Base-by-base conservation (phyloP, 2,888 invertebrate species). In the Heliconius erato region DNA sequence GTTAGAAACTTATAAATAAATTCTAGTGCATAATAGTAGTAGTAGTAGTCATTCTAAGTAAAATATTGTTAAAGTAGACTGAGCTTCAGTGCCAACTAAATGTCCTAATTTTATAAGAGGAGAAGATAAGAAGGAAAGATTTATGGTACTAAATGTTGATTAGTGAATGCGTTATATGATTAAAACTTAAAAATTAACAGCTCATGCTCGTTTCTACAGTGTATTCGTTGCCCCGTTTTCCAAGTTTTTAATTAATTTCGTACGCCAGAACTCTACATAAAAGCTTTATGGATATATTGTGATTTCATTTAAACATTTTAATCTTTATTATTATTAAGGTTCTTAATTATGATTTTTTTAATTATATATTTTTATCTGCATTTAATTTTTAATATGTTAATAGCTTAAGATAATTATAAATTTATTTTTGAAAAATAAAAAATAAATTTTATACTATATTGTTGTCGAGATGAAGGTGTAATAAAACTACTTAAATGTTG, bases 191-290 rank as follows among this genome's bases (percentile, higher is more conserved):
- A 80, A 68, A 80, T 76, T 80, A 68, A 59, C 76, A 59, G 74
- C 69, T 76, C 80, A 76, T 80, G 69, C 68, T 40, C 28, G 59
- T 69, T 76, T 68, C 54, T 68, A 59, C 54, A 59, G 68, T 68
- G 76, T 74, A 54, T 80, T 80, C 28, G 65, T 74, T 35, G 74
- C 65, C 44, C 80, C 69, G 40, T 69, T 80, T 76, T 32, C 80
- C 59, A 80, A 76, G 76, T 80, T 80, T 80, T 68, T 76, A 80
- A 76, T 80, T 76, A 80, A 80, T 76, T 76, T 76, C 65, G 63
- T 44, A 67, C 79, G 32, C 74, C 72, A 63, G 65, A 65, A 44
- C 65, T 80, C n/a, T 32, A 74, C 28, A 67, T 71, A 74, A 74
- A 49, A 76, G 76, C 63, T 76, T n/a, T 35, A 76, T 63, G 76